A percentile compares a stretch with the other conserved stretches of the same genome.
Evolutionary conservation across 2,888 invertebrate species (phyloP).

Genomic region (Maniola hyperantus): DNA sequence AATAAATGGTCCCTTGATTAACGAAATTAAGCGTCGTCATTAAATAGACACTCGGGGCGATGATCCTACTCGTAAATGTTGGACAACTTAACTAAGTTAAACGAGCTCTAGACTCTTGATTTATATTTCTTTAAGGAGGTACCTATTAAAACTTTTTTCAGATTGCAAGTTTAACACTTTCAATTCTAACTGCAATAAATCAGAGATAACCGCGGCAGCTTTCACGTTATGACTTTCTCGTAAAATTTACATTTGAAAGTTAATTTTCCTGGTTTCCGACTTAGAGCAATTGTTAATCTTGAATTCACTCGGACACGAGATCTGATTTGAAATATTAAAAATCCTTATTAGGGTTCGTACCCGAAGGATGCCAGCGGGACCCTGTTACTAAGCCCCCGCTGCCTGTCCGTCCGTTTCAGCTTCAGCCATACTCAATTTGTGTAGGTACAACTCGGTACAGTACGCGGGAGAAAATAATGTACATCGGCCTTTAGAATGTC

Average conservation of each 20-base stretch:
- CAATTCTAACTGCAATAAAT: slow-evolving; percentile 80
- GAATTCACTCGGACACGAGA: slow-evolving; percentile 60
- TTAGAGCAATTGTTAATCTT: slow-evolving; percentile 78
- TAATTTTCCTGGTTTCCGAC: slow-evolving; percentile 75
- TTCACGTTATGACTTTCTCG: slow-evolving; percentile 81
- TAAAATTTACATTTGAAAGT: slow-evolving; percentile 82
- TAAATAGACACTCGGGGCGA: slow-evolving; percentile 68
- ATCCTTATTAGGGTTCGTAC: no score
- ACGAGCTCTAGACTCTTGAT: slow-evolving; percentile 72
- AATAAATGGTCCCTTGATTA: slow-evolving; percentile 46
- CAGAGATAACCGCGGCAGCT: slow-evolving; percentile 79
- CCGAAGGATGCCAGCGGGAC: no score
- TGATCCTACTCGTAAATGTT: slow-evolving; percentile 62
- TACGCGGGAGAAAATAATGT: no score
- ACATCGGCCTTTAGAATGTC: no score
- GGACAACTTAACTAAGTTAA: slow-evolving; percentile 70
- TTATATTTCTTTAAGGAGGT: slow-evolving; percentile 80
- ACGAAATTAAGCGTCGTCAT: slow-evolving; percentile 64
- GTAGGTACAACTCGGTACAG: no score
- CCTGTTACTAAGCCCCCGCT: no score
- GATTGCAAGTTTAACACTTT: slow-evolving; percentile 82
- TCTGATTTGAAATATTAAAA: neutral
- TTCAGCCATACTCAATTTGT: no score
- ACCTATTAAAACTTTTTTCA: slow-evolving; percentile 82
- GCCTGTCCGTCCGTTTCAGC: no score